Conservation (phyloP, 2,888 invertebrate genomes). For the Andrena bucephala region DNA sequence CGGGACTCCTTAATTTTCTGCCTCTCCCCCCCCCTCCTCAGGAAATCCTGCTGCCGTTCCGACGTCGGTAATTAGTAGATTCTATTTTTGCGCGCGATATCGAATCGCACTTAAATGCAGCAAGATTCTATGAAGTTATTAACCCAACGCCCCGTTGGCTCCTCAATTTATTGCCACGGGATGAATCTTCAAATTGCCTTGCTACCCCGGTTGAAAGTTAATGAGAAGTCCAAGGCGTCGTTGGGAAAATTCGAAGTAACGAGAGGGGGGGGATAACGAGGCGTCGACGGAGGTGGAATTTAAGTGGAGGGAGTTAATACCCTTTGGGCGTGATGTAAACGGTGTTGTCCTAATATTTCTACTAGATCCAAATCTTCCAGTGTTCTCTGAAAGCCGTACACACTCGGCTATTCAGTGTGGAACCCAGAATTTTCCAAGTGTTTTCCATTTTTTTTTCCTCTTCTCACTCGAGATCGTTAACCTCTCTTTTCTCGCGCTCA, state of each 20-base stretch:
- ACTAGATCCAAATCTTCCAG: too few species aligned
- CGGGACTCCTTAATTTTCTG: conserved; percentile 66
- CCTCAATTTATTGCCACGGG: background rate
- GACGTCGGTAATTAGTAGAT: conserved; percentile 55
- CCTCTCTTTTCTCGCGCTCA: background rate
- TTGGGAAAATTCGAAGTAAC: background rate
- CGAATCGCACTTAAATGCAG: conserved; percentile 1
- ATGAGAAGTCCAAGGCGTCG: background rate
- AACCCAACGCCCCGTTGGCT: background rate
- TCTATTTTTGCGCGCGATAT: conserved; percentile 39
- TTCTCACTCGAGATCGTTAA: background rate
- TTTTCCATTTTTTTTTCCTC: too few species aligned
- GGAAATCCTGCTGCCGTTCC: conserved; percentile 27
- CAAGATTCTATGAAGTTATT: conserved; percentile 39
- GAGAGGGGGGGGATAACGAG: background rate
- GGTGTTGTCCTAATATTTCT: too few species aligned
- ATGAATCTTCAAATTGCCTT: background rate
- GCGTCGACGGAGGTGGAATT: background rate
- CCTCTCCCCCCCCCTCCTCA: background rate
- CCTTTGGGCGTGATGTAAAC: too few species aligned
- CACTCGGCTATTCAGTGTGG: too few species aligned
- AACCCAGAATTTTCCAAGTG: too few species aligned
- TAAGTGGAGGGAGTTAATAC: background rate
- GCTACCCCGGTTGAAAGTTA: background rate
- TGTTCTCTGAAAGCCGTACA: too few species aligned